Evolutionary conservation across 2,888 invertebrate species (phyloP).

Genomic region (Ganaspis brasiliensis): DNA sequence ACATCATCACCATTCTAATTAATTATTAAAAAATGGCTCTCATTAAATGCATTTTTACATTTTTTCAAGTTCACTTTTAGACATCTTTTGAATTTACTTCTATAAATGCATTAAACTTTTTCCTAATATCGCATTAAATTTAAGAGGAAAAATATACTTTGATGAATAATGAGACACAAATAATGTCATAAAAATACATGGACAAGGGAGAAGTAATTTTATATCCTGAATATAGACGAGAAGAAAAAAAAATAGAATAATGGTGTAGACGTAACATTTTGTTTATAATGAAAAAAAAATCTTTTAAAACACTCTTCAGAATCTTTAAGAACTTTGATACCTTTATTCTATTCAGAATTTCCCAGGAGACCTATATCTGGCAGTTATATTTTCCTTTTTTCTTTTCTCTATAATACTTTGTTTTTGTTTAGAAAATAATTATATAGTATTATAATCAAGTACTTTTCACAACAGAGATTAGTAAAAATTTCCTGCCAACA

Average conservation of each 20-base stretch:
- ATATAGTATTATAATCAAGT: too few relatives aligned
- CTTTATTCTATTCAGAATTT: constrained; percentile 9
- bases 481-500: too few relatives aligned
- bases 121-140: too few relatives aligned
- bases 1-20: too few relatives aligned
- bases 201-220: not conserved
- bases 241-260: not conserved
- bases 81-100: too few relatives aligned
- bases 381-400: too few relatives aligned
- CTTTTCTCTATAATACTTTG: too few relatives aligned
- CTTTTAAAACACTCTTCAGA: not conserved
- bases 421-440: not conserved
- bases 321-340: constrained; percentile 13
- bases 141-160: not conserved
- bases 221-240: not conserved
- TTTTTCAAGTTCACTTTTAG: too few relatives aligned
- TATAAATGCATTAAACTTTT: too few relatives aligned
- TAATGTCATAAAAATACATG: not conserved
- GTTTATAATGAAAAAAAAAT: not conserved
- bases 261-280: not conserved
- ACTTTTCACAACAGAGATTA: too few relatives aligned
- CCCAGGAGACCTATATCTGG: not conserved
- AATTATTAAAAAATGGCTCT: too few relatives aligned
- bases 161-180: not conserved
- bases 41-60: too few relatives aligned